phyloP scores from a whole-genome alignment of 2,113 vertebrate genomes.

The Cephalophus harveyi region DNA sequence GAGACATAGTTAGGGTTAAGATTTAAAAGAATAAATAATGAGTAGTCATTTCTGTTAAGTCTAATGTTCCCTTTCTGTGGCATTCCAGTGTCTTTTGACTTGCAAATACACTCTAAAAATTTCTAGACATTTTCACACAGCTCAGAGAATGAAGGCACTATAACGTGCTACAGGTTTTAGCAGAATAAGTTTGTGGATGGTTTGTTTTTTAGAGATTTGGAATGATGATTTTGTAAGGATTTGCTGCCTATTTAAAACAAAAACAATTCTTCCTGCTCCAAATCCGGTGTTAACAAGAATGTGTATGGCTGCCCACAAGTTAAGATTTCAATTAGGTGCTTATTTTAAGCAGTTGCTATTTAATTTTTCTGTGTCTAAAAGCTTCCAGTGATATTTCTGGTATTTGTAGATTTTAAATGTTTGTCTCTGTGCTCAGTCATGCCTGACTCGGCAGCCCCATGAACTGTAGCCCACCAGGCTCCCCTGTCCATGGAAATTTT shows the following conservation, averaged over 20 bases:
- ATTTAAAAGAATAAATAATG: neutral
- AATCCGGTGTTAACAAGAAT: neutral
- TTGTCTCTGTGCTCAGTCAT: neutral
- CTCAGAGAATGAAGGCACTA: neutral
- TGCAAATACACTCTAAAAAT: neutral
- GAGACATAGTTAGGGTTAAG: neutral
- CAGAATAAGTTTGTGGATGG: neutral
- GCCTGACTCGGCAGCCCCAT: neutral
- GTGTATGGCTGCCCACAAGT: neutral
- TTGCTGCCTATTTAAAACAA: neutral
- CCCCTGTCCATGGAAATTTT: neutral
- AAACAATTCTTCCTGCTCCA: neutral
- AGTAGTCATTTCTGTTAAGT: neutral
- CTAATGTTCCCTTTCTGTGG: neutral
- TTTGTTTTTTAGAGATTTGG: neutral
- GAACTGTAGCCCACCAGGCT: neutral
- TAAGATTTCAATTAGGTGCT: neutral
- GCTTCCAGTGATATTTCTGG: neutral
- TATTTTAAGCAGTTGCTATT: neutral
- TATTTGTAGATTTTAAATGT: neutral
- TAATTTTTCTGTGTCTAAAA: neutral
- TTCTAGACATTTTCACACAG: neutral
- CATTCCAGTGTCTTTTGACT: neutral
- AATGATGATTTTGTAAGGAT: neutral
- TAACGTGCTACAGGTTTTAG: neutral